A percentile compares a stretch with the other conserved stretches of the same genome.
Evolutionary conservation across 1,140 invertebrate species (phyloP).

Genomic region (Akabosia matsudoensis): DNA sequence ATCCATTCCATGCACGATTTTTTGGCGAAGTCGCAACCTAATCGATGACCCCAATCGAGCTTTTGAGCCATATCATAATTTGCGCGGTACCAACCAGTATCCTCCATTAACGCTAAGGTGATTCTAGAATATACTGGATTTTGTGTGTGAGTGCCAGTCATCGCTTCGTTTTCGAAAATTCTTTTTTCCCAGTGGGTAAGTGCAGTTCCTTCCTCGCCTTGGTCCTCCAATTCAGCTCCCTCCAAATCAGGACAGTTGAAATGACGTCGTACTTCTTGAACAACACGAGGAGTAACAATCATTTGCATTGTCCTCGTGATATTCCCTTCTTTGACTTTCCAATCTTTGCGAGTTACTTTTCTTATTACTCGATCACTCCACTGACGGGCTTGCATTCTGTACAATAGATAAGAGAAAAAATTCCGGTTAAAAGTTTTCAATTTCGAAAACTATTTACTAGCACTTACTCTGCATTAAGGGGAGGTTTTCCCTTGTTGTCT

Average conservation of each 20-base stretch:
- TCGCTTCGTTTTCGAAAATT: constrained; percentile 98
- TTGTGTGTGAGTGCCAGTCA: constrained; percentile 99
- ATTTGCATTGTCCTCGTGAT: constrained; percentile 68
- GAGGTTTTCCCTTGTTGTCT: constrained; percentile 79
- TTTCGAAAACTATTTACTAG: neutral
- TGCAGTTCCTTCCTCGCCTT: constrained; percentile 93
- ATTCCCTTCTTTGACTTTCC: constrained; percentile 77
- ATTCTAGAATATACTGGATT: constrained; percentile 95
- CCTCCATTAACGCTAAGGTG: constrained; percentile 95
- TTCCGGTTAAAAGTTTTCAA: constrained; percentile 8
- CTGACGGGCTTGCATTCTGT: constrained; percentile 80
- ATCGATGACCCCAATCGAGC: constrained; percentile 80
- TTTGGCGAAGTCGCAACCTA: constrained; percentile 92
- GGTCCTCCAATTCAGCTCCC: constrained; percentile 96
- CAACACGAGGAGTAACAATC: constrained; percentile 86
- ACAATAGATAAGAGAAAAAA: constrained; percentile 1
- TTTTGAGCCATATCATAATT: constrained; percentile 86
- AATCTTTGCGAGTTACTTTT: constrained; percentile 71
- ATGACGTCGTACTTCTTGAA: constrained; percentile 78
- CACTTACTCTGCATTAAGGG: constrained; percentile 79
- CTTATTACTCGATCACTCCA: constrained; percentile 89
- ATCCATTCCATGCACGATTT: constrained; percentile 97
- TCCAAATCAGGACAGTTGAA: constrained; percentile 87
- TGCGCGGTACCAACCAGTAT: constrained; percentile 90
- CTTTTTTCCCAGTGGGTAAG: constrained; percentile 98